phyloP scores from a whole-genome alignment of 2,888 invertebrate genomes.

The Gortyna flavago region DNA sequence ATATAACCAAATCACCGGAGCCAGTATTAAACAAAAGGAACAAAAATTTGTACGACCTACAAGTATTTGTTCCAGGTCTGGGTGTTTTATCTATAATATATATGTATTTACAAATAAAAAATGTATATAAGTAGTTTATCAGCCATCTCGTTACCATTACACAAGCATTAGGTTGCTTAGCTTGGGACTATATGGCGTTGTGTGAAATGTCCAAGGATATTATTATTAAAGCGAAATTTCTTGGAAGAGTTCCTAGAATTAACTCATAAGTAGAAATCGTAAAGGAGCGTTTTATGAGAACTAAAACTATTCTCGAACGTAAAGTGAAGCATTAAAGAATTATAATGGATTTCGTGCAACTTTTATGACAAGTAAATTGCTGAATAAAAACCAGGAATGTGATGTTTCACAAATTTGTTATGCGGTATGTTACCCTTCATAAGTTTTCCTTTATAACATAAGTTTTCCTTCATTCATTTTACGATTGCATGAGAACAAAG shows the following conservation, averaged over 20 bases:
- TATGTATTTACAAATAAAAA: too few species aligned
- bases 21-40: background rate
- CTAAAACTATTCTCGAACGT: conserved; percentile 25
- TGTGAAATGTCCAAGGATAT: too few species aligned
- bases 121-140: too few species aligned
- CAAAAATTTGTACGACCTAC: too few species aligned
- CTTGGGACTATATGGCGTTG: too few species aligned
- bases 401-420: background rate
- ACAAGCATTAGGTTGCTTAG: too few species aligned
- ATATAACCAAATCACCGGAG: conserved; percentile 35
- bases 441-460: background rate
- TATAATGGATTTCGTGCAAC: conserved; percentile 9
- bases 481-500: background rate
- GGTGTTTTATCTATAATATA: too few species aligned
- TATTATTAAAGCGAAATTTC: conserved; percentile 12
- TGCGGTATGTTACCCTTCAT: background rate
- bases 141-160: too few species aligned
- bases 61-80: too few species aligned
- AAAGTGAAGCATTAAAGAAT: conserved; percentile 32
- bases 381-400: background rate
- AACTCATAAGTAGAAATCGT: conserved; percentile 20
- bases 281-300: conserved; percentile 32
- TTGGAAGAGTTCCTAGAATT: conserved; percentile 3
- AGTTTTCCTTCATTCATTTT: background rate
- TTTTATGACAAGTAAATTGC: conserved; percentile 18